phyloP scores from a whole-genome alignment of 2,113 vertebrate species.

The Syrmaticus mikado region DNA sequence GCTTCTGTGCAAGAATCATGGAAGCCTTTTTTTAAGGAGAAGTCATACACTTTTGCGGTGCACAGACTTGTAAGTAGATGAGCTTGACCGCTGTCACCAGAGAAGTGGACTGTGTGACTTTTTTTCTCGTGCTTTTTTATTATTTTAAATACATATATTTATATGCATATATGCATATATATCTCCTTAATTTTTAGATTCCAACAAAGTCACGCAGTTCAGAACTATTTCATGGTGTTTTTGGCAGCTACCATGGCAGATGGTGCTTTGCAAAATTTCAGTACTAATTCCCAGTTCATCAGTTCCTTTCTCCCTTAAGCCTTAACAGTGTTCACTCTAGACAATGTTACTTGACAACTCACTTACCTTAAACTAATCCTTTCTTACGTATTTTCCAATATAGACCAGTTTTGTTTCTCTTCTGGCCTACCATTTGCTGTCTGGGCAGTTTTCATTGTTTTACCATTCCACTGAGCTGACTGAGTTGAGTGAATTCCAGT shows the following conservation, averaged over 20 bases:
- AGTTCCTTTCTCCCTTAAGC: background rate
- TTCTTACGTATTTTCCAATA: background rate
- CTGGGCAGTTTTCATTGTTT: background rate
- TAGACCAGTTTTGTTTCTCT: background rate
- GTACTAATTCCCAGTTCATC: background rate
- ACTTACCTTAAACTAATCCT: background rate
- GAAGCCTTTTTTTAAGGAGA: background rate
- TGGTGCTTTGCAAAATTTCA: background rate
- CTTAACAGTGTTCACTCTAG: background rate
- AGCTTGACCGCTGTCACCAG: background rate
- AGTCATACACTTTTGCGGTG: background rate
- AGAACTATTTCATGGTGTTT: background rate
- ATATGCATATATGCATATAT: too few relatives aligned
- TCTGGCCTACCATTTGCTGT: background rate
- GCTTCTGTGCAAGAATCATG: background rate
- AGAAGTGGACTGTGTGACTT: background rate
- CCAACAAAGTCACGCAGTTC: accelerated
- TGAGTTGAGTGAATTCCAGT: background rate
- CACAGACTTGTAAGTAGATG: background rate
- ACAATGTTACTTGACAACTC: background rate
- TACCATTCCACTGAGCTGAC: background rate
- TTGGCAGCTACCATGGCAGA: background rate
- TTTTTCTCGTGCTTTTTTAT: background rate
- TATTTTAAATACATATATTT: too few relatives aligned
- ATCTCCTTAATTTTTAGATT: background rate